Conservation (phyloP, 2,797 vertebrate genomes). For the Melanotaenia trifasciata region DNA sequence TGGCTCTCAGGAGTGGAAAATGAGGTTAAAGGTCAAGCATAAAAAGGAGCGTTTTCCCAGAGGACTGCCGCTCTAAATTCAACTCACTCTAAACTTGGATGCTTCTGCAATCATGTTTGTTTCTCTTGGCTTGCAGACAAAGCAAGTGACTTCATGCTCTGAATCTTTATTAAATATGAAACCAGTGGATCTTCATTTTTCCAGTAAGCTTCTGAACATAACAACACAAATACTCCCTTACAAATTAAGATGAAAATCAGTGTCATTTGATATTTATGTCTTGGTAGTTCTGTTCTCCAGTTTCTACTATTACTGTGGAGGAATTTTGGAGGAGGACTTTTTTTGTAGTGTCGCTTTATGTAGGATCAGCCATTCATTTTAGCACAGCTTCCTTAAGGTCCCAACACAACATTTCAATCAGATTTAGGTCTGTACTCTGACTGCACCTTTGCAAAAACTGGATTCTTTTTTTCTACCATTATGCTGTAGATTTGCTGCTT, state of each 20-base stretch:
- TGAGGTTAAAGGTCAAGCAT: slow-evolving; percentile 76
- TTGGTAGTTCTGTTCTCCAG: not conserved
- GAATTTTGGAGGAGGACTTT: not conserved
- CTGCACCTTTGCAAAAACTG: too few species aligned
- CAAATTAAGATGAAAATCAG: slow-evolving; percentile 4
- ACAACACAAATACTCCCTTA: slow-evolving; percentile 3
- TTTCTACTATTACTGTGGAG: not conserved
- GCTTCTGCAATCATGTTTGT: slow-evolving; percentile 76
- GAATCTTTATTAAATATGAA: slow-evolving; percentile 31
- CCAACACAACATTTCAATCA: too few species aligned
- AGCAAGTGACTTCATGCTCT: slow-evolving; percentile 57
- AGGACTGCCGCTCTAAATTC: slow-evolving; percentile 74
- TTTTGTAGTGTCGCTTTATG: too few species aligned
- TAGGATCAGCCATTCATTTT: too few species aligned
- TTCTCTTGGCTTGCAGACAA: slow-evolving; percentile 76
- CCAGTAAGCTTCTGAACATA: slow-evolving; percentile 9
- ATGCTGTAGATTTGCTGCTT: not conserved
- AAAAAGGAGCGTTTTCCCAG: slow-evolving; percentile 79
- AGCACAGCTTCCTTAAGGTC: too few species aligned
- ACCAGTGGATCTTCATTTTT: slow-evolving; percentile 11
- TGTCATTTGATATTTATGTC: not conserved
- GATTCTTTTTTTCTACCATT: not conserved
- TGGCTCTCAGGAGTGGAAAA: slow-evolving; percentile 83
- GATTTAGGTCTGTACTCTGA: not conserved
- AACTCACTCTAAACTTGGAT: slow-evolving; percentile 79